Conservation (phyloP, 2,888 invertebrate species). For the Nomada ferruginata region DNA sequence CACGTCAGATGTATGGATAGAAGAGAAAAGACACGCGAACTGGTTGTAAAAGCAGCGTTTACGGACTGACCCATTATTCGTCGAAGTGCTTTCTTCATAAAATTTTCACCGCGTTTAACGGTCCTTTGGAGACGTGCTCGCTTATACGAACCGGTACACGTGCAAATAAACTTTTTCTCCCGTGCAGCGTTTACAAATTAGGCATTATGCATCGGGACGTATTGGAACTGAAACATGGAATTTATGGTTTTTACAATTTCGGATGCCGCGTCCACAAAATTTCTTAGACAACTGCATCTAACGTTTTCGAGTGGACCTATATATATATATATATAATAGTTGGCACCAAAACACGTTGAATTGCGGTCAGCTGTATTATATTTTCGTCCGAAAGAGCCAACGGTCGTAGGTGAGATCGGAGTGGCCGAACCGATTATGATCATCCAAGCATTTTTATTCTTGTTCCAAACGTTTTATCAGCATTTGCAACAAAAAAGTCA, state of each 20-base stretch:
- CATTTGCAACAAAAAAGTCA: not conserved
- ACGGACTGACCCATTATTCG: slow-evolving; percentile 56
- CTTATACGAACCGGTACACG: slow-evolving; percentile 43
- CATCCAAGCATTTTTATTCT: not conserved
- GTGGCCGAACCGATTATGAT: slow-evolving; percentile 44
- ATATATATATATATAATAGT: slow-evolving; percentile 45
- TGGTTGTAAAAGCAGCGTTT: slow-evolving; percentile 45
- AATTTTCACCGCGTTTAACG: slow-evolving; percentile 64
- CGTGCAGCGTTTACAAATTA: slow-evolving; percentile 41
- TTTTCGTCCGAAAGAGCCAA: slow-evolving; percentile 46
- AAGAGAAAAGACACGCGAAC: slow-evolving; percentile 52
- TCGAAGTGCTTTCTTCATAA: slow-evolving; percentile 48
- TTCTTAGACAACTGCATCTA: slow-evolving; percentile 24
- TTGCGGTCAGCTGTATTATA: slow-evolving; percentile 60
- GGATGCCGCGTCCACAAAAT: not conserved
- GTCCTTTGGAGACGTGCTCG: slow-evolving; percentile 58
- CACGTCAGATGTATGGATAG: slow-evolving; percentile 8
- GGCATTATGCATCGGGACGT: slow-evolving; percentile 9
- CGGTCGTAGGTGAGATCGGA: slow-evolving; percentile 21
- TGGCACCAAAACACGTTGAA: slow-evolving; percentile 58
- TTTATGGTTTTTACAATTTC: not conserved
- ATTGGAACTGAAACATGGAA: slow-evolving; percentile 1
- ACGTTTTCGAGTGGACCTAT: slow-evolving; percentile 12
- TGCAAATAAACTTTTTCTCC: slow-evolving; percentile 41
- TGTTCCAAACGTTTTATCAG: not conserved